Conservation (phyloP, 2,113 vertebrate genomes). For the Prunella fulvescens region DNA sequence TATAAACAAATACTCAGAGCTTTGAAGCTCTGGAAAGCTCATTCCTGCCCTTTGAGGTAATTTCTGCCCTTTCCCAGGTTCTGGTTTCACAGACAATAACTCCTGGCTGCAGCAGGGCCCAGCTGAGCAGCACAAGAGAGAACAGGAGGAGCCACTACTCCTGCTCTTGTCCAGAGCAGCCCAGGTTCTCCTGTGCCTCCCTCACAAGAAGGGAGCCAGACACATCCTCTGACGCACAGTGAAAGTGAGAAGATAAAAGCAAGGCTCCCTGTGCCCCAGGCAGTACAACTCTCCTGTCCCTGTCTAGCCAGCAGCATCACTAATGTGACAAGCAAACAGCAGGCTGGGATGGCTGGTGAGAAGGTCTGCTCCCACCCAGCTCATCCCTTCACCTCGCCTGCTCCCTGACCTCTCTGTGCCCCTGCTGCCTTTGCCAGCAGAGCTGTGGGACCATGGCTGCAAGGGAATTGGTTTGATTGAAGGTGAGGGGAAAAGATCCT, state of each 20-base stretch:
- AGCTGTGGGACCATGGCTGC: background rate
- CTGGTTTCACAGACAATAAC: background rate
- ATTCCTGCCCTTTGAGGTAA: background rate
- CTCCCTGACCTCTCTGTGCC: rapidly evolving
- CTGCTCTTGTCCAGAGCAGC: background rate
- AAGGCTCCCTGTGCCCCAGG: background rate
- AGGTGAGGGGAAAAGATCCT: background rate
- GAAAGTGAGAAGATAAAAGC: background rate
- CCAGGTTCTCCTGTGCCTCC: background rate
- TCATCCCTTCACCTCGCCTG: background rate
- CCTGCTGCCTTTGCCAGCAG: background rate
- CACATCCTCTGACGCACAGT: background rate
- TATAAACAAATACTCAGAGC: background rate
- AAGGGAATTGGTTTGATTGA: background rate
- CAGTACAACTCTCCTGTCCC: background rate
- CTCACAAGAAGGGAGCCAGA: background rate
- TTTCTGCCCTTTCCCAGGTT: background rate
- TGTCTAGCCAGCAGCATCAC: background rate
- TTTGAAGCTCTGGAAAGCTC: background rate
- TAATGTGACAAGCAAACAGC: background rate
- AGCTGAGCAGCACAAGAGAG: background rate
- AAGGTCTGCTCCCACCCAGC: background rate
- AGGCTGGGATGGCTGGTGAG: background rate
- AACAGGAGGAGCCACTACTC: background rate
- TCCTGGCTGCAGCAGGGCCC: background rate